Conservation (phyloP, 2,888 invertebrate species). For the Amphipyra berbera region DNA sequence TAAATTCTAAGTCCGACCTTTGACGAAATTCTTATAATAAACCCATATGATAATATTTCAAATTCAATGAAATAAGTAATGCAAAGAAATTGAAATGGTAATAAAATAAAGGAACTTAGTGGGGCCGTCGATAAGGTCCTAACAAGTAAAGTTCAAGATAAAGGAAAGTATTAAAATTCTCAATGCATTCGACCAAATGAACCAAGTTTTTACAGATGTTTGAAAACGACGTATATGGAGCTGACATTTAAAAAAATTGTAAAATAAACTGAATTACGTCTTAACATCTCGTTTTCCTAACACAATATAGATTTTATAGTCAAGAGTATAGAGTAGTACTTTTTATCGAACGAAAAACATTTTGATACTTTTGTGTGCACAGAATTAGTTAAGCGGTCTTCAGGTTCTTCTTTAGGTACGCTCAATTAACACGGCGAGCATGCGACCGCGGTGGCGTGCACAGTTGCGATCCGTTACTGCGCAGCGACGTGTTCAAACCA, state of each 20-base stretch:
- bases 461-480: no score
- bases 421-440: no score
- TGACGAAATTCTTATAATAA: neutral
- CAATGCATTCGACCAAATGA: constrained; percentile 88
- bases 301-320: no score
- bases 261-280: neutral
- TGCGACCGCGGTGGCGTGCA: no score
- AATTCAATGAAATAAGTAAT: constrained; percentile 23
- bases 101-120: constrained; percentile 58
- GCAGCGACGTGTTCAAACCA: no score
- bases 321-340: no score
- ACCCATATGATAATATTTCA: neutral
- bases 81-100: constrained; percentile 50
- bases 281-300: no score
- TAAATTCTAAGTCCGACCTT: no score
- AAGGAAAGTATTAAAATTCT: constrained; percentile 87
- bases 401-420: no score
- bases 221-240: constrained; percentile 68
- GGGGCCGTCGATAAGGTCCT: constrained; percentile 71
- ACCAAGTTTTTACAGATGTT: constrained; percentile 85
- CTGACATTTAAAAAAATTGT: constrained; percentile 31
- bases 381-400: no score
- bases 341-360: no score
- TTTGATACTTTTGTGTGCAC: no score
- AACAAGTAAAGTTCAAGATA: constrained; percentile 84